Conservation (phyloP, 1,140 invertebrate genomes). For the Mya arenaria region DNA sequence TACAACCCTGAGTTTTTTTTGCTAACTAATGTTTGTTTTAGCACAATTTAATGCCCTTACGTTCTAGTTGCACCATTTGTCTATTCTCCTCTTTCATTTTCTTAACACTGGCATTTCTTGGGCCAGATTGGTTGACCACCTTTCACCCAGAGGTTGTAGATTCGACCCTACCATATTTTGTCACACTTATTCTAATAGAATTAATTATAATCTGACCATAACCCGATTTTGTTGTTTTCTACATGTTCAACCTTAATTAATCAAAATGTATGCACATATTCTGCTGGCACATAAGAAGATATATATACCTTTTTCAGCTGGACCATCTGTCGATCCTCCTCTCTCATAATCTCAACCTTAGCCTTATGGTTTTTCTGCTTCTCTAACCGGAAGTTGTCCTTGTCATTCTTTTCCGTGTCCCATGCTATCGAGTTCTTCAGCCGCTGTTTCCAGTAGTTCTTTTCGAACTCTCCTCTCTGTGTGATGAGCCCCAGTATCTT, state of each 20-base stretch:
- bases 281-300: too few species aligned
- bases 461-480: conserved; percentile 40
- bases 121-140: too few species aligned
- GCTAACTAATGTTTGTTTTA: too few species aligned
- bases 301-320: conserved; percentile 41
- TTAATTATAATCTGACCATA: not conserved
- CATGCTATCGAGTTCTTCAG: conserved; percentile 37
- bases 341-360: conserved; percentile 34
- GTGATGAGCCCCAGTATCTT: conserved; percentile 45
- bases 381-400: conserved; percentile 22
- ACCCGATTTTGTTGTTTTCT: not conserved
- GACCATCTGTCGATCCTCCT: conserved; percentile 48
- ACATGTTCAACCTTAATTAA: not conserved
- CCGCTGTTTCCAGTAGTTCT: conserved; percentile 43
- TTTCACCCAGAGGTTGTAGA: too few species aligned
- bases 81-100: too few species aligned
- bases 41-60: too few species aligned
- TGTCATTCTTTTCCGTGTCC: conserved; percentile 30
- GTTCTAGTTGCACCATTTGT: too few species aligned
- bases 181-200: not conserved
- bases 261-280: not conserved
- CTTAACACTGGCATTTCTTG: too few species aligned
- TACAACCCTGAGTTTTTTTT: too few species aligned
- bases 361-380: conserved; percentile 31
- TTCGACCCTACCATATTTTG: too few species aligned